Conservation (phyloP, 2,888 invertebrate genomes). For the Drosophila limbata region DNA sequence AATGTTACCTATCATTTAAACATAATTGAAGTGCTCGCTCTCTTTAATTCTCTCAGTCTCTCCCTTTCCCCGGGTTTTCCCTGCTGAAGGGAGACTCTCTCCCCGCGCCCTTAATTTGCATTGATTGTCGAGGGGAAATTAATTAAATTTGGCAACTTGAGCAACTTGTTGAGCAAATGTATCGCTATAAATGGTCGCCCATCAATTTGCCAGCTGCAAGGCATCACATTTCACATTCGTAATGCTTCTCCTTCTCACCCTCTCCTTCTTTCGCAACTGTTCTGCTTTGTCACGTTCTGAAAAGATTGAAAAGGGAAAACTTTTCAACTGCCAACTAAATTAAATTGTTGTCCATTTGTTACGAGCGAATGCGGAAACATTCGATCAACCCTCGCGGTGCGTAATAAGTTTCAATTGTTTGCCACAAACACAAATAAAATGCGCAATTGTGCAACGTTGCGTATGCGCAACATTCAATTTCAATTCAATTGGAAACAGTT, state of each 20-base stretch:
- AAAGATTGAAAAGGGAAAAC: neutral
- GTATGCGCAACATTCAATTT: constrained; percentile 44
- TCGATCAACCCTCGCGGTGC: constrained; percentile 52
- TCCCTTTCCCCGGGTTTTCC: too few relatives aligned
- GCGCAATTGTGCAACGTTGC: constrained; percentile 29
- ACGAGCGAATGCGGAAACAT: constrained; percentile 51
- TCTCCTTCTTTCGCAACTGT: constrained; percentile 6
- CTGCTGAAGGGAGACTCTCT: neutral
- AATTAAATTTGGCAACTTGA: constrained; percentile 52
- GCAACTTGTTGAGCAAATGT: constrained; percentile 59
- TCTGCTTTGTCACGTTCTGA: constrained; percentile 42
- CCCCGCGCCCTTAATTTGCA: constrained; percentile 42
- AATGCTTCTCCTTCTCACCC: constrained; percentile 4
- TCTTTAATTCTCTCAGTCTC: neutral
- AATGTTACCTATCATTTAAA: neutral
- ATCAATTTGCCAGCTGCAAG: constrained; percentile 49
- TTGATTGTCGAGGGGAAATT: constrained; percentile 55
- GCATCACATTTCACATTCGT: constrained; percentile 56
- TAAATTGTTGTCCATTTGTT: constrained; percentile 54
- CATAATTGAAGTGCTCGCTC: neutral
- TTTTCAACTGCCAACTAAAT: constrained; percentile 40
- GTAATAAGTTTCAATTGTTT: constrained; percentile 17
- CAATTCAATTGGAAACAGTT: constrained; percentile 5
- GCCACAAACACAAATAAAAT: constrained; percentile 6
- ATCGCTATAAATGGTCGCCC: constrained; percentile 39